Evolutionary conservation across 2,797 vertebrate genomes (phyloP).

Genomic region (Crotalus adamanteus): DNA sequence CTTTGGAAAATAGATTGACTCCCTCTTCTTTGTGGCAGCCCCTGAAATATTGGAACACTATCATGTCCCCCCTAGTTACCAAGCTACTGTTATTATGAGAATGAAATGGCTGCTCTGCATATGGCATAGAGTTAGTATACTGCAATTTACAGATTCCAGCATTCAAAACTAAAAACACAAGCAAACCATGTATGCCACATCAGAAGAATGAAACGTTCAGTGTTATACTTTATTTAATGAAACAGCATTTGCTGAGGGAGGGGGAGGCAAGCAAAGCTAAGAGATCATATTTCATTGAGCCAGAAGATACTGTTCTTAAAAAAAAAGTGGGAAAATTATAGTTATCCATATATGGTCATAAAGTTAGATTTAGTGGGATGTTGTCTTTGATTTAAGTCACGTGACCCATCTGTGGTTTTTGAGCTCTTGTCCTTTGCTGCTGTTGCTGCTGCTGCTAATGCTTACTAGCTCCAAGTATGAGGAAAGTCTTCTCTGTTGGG

Average conservation of each 20-base stretch:
- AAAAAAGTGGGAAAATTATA: background rate
- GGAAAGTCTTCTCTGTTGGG: background rate
- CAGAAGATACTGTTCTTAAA: background rate
- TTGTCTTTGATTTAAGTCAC: background rate
- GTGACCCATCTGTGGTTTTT: background rate
- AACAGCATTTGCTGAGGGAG: background rate
- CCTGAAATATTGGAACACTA: no score
- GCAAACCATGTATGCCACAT: background rate
- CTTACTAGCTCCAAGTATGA: background rate
- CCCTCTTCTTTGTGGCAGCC: no score
- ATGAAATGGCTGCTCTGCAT: no score
- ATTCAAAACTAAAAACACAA: background rate
- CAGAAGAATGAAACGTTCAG: background rate
- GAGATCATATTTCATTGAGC: background rate
- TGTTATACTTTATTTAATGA: background rate
- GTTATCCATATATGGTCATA: conserved; percentile 1
- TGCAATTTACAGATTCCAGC: background rate
- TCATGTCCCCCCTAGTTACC: no score
- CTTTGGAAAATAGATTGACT: no score
- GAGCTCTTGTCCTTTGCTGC: background rate
- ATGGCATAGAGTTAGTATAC: background rate
- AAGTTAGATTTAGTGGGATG: background rate
- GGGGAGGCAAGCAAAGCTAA: background rate
- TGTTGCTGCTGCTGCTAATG: background rate
- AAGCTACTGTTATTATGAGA: no score